Evolutionary conservation across 2,797 vertebrate genomes (phyloP).

Genomic region (Hyperoplus immaculatus): DNA sequence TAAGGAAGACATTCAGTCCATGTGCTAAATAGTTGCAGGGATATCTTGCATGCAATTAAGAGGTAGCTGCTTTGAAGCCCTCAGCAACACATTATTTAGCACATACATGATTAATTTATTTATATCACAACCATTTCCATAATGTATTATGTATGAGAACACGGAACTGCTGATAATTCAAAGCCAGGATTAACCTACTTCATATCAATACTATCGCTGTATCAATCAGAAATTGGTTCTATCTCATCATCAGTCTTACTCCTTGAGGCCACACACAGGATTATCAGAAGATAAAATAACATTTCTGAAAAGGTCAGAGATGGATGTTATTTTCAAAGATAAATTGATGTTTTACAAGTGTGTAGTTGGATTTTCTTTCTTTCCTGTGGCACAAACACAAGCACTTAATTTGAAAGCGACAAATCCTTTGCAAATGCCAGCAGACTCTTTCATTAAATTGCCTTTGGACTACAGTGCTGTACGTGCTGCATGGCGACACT

Average conservation of each 20-base stretch:
- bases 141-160: constrained; percentile 66
- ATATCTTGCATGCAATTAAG: constrained; percentile 13
- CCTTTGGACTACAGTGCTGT: constrained; percentile 7
- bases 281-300: constrained; percentile 33
- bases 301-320: constrained; percentile 51
- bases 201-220: constrained; percentile 56
- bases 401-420: constrained; percentile 13
- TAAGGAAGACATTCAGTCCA: constrained; percentile 14
- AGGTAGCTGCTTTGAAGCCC: constrained; percentile 56
- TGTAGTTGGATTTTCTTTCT: constrained; percentile 4
- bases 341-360: constrained; percentile 50
- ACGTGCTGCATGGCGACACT: not conserved
- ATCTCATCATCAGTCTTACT: constrained; percentile 30
- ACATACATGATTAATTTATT: constrained; percentile 70
- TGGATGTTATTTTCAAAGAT: constrained; percentile 40
- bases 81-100: constrained; percentile 61
- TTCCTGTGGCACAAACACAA: not conserved
- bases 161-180: constrained; percentile 48
- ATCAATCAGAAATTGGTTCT: constrained; percentile 46
- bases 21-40: constrained; percentile 26
- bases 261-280: constrained; percentile 25
- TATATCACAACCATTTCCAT: constrained; percentile 55
- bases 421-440: constrained; percentile 40
- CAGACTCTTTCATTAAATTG: constrained; percentile 33
- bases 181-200: constrained; percentile 72